Evolutionary conservation across 30 jellyfish, hydroid and myxozoan species (phyloP).

Genomic region (Pseudorhiza aurosa): DNA sequence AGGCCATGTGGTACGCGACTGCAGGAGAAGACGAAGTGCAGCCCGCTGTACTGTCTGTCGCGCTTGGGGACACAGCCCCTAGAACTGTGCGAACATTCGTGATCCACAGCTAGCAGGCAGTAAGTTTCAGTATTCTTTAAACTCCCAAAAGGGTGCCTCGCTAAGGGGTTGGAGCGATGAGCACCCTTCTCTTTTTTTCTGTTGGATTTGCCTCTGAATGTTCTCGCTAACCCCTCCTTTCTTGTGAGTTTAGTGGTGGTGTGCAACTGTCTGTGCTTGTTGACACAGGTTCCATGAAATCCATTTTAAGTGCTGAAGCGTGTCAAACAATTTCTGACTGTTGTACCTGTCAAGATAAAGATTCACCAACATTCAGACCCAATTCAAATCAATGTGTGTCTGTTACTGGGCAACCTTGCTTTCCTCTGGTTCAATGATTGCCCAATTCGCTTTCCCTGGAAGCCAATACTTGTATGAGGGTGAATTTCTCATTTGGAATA

Average conservation of each 20-base stretch:
- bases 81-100: conserved; percentile 14
- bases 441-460: conserved; percentile 21
- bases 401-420: conserved; percentile 22
- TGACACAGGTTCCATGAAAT: conserved; percentile 29
- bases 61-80: conserved; percentile 24
- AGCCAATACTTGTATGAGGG: conserved; percentile 13
- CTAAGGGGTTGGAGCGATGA: conserved; percentile 17
- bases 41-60: not conserved
- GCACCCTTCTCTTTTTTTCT: conserved; percentile 22
- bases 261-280: not conserved
- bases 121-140: conserved; percentile 8
- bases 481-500: conserved; percentile 10
- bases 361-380: conserved; percentile 23
- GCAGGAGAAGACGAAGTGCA: not conserved
- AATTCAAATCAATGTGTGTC: conserved; percentile 22
- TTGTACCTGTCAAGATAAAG: not conserved
- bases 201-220: not conserved
- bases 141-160: conserved; percentile 24
- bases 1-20: conserved; percentile 21
- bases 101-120: not conserved
- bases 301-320: conserved; percentile 10
- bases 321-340: not conserved
- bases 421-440: conserved; percentile 4
- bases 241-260: conserved; percentile 10
- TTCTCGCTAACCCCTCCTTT: conserved; percentile 7